Conservation (phyloP, 2,113 vertebrate genomes). For the Symphodus melops region DNA sequence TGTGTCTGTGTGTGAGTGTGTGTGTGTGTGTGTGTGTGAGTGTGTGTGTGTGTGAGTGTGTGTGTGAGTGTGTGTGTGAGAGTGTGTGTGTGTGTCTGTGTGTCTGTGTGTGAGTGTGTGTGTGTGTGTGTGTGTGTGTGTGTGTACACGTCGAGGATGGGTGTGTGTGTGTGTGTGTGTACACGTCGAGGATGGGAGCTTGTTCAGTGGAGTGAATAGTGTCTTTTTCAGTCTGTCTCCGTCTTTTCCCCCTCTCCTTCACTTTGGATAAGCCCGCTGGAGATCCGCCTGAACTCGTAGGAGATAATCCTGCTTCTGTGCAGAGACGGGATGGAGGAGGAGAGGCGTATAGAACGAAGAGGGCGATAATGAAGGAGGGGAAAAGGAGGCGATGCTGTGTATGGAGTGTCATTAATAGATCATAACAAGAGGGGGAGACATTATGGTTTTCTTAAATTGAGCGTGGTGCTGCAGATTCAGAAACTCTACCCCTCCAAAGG, state of each 20-base stretch:
- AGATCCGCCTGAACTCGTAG: constrained; percentile 52
- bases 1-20: too few species aligned
- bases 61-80: background rate
- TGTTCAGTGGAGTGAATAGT: constrained; percentile 57
- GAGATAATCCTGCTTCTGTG: constrained; percentile 59
- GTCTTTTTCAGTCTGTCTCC: constrained; percentile 55
- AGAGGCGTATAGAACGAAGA: background rate
- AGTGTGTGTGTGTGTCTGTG: constrained; percentile 10
- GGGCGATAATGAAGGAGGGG: background rate
- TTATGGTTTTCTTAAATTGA: background rate
- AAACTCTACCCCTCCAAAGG: background rate
- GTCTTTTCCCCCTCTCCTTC: constrained; percentile 20
- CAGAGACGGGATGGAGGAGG: constrained; percentile 33
- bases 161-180: background rate
- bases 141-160: too few species aligned
- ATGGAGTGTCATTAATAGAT: background rate
- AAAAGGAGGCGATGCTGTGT: background rate
- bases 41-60: background rate
- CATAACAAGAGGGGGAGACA: background rate
- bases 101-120: constrained; percentile 10
- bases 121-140: constrained; percentile 11
- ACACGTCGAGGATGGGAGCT: constrained; percentile 4
- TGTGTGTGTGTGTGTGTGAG: background rate
- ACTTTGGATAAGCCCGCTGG: constrained; percentile 40
- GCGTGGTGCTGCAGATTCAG: background rate